Conservation (phyloP, 2,797 vertebrate species). For the Clarias platycephalus region DNA sequence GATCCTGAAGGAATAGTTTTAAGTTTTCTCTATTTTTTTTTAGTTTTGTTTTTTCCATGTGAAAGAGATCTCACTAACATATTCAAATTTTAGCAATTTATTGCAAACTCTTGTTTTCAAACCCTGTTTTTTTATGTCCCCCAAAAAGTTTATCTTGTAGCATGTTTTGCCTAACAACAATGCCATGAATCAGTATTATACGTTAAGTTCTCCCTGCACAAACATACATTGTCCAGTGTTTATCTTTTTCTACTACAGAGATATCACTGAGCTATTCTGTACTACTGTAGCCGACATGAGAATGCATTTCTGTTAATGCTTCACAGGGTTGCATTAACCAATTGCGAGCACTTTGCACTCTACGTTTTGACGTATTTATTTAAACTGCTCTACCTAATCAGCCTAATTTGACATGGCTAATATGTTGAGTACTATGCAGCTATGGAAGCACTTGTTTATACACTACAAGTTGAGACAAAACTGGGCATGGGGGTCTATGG, state of each 20-base stretch:
- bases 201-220: conserved; percentile 43
- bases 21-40: conserved; percentile 65
- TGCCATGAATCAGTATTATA: conserved; percentile 55
- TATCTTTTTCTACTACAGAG: conserved; percentile 71
- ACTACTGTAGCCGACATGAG: conserved; percentile 69
- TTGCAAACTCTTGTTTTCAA: conserved; percentile 77
- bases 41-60: conserved; percentile 59
- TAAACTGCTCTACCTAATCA: conserved; percentile 81
- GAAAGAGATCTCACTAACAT: conserved; percentile 85
- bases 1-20: conserved; percentile 82
- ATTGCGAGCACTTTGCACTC: conserved; percentile 79
- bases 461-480: conserved; percentile 64
- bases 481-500: conserved; percentile 67
- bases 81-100: conserved; percentile 74
- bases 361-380: conserved; percentile 85
- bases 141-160: conserved; percentile 75
- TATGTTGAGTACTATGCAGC: conserved; percentile 82
- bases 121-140: conserved; percentile 71
- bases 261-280: conserved; percentile 24
- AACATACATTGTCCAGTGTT: conserved; percentile 53
- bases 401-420: conserved; percentile 74
- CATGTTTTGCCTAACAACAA: conserved; percentile 78
- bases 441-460: conserved; percentile 80
- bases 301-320: conserved; percentile 76
- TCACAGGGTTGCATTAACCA: conserved; percentile 77